phyloP scores from a whole-genome alignment of 2,113 vertebrate genomes.

The Gobio gobio region DNA sequence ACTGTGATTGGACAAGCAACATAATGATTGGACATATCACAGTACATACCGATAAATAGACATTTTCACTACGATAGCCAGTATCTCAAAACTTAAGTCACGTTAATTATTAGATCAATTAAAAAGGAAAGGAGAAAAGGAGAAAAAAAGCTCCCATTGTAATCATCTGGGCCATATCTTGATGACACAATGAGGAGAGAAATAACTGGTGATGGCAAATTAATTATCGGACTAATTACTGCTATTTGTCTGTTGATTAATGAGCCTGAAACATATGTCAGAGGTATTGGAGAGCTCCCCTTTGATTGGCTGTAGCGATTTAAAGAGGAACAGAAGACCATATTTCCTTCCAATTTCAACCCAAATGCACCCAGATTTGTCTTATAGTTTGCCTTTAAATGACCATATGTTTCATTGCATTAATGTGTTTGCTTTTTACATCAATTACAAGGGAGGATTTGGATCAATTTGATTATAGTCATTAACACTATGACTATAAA shows the following conservation, averaged over 20 bases:
- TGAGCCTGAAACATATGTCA: conserved; percentile 50
- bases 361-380: background rate
- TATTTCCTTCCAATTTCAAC: conserved; percentile 6
- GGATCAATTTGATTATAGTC: background rate
- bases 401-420: conserved; percentile 20
- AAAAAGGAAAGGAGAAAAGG: conserved; percentile 51
- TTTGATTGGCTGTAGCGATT: conserved; percentile 30
- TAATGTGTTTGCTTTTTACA: conserved; percentile 14
- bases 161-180: conserved; percentile 61
- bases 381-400: conserved; percentile 28
- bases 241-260: conserved; percentile 64
- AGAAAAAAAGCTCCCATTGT: conserved; percentile 67
- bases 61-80: conserved; percentile 3
- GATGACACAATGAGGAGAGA: conserved; percentile 32
- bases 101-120: conserved; percentile 55
- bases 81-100: conserved; percentile 1
- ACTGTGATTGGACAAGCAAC: conserved; percentile 39
- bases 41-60: background rate
- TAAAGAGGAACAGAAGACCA: background rate
- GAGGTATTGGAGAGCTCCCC: conserved; percentile 8
- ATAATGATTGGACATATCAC: conserved; percentile 19
- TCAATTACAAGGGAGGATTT: conserved; percentile 5
- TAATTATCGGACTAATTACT: conserved; percentile 73
- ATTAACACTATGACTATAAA: too few species aligned
- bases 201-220: conserved; percentile 64